A percentile compares a stretch with the other conserved stretches of the same genome.
Conservation (phyloP, 2,888 invertebrate species). For the Beris morrisii region DNA sequence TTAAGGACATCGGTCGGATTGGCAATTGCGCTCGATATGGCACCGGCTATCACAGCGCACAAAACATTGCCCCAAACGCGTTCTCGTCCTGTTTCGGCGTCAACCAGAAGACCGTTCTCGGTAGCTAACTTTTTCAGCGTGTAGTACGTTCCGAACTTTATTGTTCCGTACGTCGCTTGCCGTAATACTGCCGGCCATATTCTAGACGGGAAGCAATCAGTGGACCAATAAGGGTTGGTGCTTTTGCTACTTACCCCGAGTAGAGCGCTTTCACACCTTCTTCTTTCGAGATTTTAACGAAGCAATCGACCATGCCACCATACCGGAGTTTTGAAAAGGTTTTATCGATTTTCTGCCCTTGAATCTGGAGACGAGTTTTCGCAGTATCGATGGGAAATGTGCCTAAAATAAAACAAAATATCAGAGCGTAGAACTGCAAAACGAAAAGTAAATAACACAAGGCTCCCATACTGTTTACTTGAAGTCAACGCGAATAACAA, state of each 20-base stretch:
- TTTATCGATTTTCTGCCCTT: constrained; percentile 83
- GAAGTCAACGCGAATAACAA: too few species aligned
- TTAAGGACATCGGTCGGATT: constrained; percentile 96
- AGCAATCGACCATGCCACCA: constrained; percentile 90
- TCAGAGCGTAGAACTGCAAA: too few species aligned
- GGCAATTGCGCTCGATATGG: constrained; percentile 91
- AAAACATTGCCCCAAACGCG: constrained; percentile 70
- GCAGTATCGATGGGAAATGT: constrained; percentile 97
- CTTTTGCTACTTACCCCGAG: constrained; percentile 67
- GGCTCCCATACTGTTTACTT: background rate
- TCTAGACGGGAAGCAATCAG: constrained; percentile 58
- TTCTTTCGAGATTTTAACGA: constrained; percentile 79
- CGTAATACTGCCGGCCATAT: constrained; percentile 90
- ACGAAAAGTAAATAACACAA: too few species aligned
- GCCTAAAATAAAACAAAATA: constrained; percentile 59
- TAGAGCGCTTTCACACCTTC: constrained; percentile 87
- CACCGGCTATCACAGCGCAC: constrained; percentile 72
- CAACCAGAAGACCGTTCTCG: constrained; percentile 57
- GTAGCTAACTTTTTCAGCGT: constrained; percentile 75
- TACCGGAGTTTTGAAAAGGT: constrained; percentile 76
- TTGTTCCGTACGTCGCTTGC: constrained; percentile 94
- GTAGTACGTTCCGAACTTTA: constrained; percentile 95
- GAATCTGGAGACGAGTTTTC: constrained; percentile 91
- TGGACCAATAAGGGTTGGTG: background rate
- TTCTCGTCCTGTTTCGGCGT: constrained; percentile 58